phyloP scores from a whole-genome alignment of 1,140 invertebrate genomes.

The Brachionus calyciflorus region DNA sequence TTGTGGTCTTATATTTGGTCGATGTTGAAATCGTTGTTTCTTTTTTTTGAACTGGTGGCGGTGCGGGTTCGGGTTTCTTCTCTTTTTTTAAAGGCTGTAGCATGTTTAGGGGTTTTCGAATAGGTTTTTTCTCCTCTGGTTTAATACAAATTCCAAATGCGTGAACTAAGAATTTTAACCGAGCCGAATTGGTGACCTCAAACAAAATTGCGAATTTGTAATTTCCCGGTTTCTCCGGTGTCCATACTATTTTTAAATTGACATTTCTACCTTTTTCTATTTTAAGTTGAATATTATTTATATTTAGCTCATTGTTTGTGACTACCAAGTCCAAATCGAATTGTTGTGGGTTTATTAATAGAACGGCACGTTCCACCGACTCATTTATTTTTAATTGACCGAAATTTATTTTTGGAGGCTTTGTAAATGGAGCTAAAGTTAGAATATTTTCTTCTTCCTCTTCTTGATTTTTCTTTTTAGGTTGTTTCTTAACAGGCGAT shows the following conservation, averaged over 20 bases:
- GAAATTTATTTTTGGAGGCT: slow-evolving; percentile 42
- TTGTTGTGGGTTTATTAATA: slow-evolving; percentile 21
- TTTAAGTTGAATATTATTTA: slow-evolving; percentile 21
- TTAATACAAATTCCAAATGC: slow-evolving; percentile 33
- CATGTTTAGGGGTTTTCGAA: slow-evolving; percentile 30
- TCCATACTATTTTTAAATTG: slow-evolving; percentile 24
- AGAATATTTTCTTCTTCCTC: slow-evolving; percentile 39
- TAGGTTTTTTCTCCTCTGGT: not conserved
- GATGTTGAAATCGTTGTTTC: slow-evolving; percentile 3
- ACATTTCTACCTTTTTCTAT: slow-evolving; percentile 22
- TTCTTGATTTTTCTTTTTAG: slow-evolving; percentile 3
- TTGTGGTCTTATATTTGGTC: not conserved
- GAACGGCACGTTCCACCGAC: not conserved
- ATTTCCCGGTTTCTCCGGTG: slow-evolving; percentile 15
- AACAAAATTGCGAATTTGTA: slow-evolving; percentile 33
- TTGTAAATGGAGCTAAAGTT: slow-evolving; percentile 38
- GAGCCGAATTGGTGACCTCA: slow-evolving; percentile 25
- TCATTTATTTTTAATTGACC: slow-evolving; percentile 29
- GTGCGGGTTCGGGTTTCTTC: not conserved
- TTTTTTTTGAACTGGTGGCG: not conserved
- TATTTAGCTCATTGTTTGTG: slow-evolving; percentile 18
- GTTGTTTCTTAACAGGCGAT: not conserved
- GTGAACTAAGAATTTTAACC: slow-evolving; percentile 44
- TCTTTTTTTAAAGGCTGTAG: slow-evolving; percentile 15
- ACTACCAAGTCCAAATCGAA: slow-evolving; percentile 32